phyloP scores from a whole-genome alignment of 2,113 vertebrate species.

The Ploceus nigricollis region DNA sequence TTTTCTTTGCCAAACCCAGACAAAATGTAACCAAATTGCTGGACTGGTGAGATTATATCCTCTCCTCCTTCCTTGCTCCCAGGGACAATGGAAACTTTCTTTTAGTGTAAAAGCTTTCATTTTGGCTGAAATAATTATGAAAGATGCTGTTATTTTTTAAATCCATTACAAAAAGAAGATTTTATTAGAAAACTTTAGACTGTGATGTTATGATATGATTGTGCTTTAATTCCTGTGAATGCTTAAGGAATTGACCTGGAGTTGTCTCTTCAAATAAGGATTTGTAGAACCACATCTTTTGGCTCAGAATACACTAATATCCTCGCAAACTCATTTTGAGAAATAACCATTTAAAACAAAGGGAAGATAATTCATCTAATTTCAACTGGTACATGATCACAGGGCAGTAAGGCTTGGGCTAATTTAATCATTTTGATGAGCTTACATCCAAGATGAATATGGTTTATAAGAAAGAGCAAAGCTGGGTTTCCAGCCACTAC shows the following conservation, averaged over 20 bases:
- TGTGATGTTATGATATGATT: not conserved
- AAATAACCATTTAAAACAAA: not conserved
- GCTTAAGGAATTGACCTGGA: not conserved
- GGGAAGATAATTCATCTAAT: not conserved
- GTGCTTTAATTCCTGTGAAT: not conserved
- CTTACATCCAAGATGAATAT: not conserved
- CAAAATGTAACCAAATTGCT: not conserved
- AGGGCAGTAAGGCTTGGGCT: not conserved
- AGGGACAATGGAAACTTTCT: constrained; percentile 2
- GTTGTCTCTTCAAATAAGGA: not conserved
- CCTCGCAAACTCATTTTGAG: not conserved
- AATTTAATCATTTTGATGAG: not conserved
- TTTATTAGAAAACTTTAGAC: not conserved
- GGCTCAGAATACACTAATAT: not conserved
- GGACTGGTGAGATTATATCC: not conserved
- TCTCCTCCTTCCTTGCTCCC: not conserved
- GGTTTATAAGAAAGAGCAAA: not conserved
- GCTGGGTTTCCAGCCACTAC: not conserved
- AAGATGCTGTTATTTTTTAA: not conserved
- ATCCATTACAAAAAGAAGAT: not conserved
- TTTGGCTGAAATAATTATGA: not conserved
- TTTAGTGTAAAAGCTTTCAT: not conserved
- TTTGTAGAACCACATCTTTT: not conserved
- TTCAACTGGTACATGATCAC: not conserved
- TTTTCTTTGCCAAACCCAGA: not conserved